Conservation (phyloP, 2,113 vertebrate species). For the Oxyura jamaicensis region DNA sequence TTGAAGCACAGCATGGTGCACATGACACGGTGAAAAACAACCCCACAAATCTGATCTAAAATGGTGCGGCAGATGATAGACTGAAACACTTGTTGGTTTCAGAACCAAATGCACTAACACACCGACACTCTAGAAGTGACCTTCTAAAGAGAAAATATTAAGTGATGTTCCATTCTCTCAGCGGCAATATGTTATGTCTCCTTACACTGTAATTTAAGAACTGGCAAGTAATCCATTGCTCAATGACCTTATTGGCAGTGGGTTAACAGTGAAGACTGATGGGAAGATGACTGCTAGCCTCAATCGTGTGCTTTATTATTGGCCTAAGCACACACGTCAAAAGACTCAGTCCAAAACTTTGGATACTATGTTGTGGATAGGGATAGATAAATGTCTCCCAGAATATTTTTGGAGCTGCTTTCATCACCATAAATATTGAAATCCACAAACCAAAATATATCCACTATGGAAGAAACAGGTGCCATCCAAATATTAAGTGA, state of each 20-base stretch:
- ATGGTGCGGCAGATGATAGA: not conserved
- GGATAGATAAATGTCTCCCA: not conserved
- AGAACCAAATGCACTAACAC: not conserved
- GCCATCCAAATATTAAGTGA: not conserved
- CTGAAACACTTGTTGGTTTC: not conserved
- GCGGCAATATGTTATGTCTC: not conserved
- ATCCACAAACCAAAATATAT: not conserved
- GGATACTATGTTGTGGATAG: not conserved
- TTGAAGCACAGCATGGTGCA: not conserved
- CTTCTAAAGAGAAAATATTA: not conserved
- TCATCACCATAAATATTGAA: not conserved
- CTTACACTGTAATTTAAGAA: not conserved
- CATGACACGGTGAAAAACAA: not conserved
- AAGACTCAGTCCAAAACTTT: not conserved
- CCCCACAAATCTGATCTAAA: not conserved
- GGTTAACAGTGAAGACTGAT: not conserved
- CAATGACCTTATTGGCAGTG: not conserved
- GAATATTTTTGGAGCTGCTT: not conserved
- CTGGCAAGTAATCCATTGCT: not conserved
- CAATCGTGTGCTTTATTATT: not conserved
- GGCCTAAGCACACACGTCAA: accelerated
- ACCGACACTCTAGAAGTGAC: not conserved
- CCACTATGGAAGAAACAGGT: not conserved
- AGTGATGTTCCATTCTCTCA: not conserved
- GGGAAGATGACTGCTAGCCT: not conserved